Conservation (phyloP, 1,140 invertebrate genomes). For the Leptestheria dahalacensis region DNA sequence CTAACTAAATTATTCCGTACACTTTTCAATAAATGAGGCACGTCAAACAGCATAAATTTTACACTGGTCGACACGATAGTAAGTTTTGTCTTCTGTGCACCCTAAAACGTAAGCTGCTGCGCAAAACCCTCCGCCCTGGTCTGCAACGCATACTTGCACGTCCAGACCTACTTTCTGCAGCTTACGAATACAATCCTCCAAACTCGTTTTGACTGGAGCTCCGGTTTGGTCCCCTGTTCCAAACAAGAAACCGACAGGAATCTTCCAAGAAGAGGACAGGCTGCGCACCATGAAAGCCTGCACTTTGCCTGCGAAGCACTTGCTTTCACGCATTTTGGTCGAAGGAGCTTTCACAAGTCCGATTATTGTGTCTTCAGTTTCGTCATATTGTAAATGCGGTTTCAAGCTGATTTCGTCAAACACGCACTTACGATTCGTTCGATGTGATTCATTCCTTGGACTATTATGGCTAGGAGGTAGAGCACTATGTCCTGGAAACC, state of each 20-base stretch:
- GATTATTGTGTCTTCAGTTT: not conserved
- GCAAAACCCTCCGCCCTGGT: not conserved
- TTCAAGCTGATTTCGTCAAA: not conserved
- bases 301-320: not conserved
- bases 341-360: not conserved
- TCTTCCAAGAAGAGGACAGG: not conserved
- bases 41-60: not conserved
- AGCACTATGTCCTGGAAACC: not conserved
- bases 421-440: not conserved
- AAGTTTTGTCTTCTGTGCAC: not conserved
- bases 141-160: not conserved
- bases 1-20: not conserved
- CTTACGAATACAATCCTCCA: not conserved
- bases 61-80: not conserved
- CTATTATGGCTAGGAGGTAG: not conserved
- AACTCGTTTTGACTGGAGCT: not conserved
- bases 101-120: not conserved
- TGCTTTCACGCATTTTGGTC: not conserved
- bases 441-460: not conserved
- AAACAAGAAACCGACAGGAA: not conserved
- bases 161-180: not conserved
- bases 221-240: not conserved
- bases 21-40: not conserved
- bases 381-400: not conserved
- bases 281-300: not conserved